These are phyloP conservation scores for Probosciger aterrimus DNA, from an alignment of 2,113 vertebrate species.

Conservation along the genomic window DNA sequence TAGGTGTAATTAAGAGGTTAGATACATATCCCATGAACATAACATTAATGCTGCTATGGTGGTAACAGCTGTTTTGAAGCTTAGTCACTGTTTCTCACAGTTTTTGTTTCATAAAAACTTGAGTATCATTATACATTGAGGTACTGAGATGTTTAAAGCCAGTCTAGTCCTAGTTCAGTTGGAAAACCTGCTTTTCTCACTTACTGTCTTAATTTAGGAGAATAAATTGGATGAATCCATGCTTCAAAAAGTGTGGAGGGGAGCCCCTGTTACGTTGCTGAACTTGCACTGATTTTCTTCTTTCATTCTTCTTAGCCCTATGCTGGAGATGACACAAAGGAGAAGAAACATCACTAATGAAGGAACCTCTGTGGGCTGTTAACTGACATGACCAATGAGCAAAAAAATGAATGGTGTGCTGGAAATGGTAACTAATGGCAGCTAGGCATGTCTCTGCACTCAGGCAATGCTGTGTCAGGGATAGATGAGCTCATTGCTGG, in stretches of 20 bases:
- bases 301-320: background rate
- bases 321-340: background rate
- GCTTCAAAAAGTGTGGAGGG: background rate
- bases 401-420: background rate
- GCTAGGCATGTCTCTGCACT: background rate
- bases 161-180: background rate
- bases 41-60: background rate
- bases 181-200: background rate
- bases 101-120: background rate
- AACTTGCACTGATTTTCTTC: background rate
- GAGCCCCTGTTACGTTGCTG: background rate
- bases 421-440: background rate
- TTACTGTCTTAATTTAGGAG: background rate
- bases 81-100: background rate
- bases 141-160: background rate
- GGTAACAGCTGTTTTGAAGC: background rate
- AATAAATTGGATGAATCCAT: background rate
- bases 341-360: background rate
- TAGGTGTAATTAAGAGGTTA: background rate
- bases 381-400: background rate
- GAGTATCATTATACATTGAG: accelerated
- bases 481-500: background rate
- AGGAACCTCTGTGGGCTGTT: background rate
- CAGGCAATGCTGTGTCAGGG: background rate
- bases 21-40: background rate